A percentile compares a stretch with the other conserved stretches of the same genome.
Conservation (phyloP, 2,888 invertebrate genomes). For the Cybosia mesomella region DNA sequence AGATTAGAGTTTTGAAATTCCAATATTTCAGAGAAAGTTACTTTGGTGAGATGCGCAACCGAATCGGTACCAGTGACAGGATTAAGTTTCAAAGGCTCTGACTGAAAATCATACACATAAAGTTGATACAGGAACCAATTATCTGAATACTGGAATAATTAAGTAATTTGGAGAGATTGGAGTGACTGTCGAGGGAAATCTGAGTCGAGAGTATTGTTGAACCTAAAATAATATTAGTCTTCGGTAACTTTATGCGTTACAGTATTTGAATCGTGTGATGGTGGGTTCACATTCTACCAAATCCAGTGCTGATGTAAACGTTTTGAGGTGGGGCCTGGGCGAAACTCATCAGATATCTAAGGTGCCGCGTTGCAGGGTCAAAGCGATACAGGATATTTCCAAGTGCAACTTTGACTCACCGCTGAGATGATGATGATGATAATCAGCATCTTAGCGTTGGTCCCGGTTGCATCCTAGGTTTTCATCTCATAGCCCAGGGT, state of each 20-base stretch:
- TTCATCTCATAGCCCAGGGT: no score
- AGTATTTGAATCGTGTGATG: not conserved
- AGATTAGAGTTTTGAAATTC: not conserved
- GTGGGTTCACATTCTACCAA: not conserved
- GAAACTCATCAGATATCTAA: no score
- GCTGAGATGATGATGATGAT: no score
- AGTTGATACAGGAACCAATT: slow-evolving; percentile 21
- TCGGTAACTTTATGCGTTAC: not conserved
- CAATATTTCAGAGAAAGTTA: not conserved
- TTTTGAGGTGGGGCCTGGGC: not conserved
- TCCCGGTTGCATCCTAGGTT: no score
- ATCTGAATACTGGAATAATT: slow-evolving; percentile 15
- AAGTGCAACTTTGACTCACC: no score
- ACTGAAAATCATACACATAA: slow-evolving; percentile 10
- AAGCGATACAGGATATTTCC: no score
- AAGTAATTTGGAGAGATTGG: slow-evolving; percentile 6
- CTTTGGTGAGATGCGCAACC: not conserved
- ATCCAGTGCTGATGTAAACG: not conserved
- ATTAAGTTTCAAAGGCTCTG: slow-evolving; percentile 8
- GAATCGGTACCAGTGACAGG: not conserved
- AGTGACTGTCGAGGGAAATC: slow-evolving; percentile 3
- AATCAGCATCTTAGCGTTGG: no score
- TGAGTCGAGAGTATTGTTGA: not conserved
- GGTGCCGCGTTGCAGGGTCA: no score
- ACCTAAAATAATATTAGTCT: not conserved